These are phyloP conservation scores for Phenacoccus solenopsis DNA, from an alignment of 1,140 invertebrate species.

Conservation along the genomic window DNA sequence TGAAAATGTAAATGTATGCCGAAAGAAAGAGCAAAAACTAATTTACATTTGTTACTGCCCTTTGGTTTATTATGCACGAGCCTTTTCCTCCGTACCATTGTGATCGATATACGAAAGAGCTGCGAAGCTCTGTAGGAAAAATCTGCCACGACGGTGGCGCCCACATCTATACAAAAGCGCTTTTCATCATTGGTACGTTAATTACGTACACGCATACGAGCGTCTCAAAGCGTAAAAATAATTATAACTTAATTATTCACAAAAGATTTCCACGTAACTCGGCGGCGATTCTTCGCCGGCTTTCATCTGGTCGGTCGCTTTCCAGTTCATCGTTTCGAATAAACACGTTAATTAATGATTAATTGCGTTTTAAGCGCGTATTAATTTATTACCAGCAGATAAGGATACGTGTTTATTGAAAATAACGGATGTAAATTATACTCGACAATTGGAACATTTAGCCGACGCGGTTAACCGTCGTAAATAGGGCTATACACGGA, in stretches of 20 bases:
- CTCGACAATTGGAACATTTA: neutral
- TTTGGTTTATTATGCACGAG: no score
- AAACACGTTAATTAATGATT: constrained; percentile 3
- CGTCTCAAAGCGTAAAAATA: neutral
- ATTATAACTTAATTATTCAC: neutral
- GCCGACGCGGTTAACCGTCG: no score
- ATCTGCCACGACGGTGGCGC: neutral
- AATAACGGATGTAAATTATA: constrained; percentile 3
- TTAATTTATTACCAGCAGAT: constrained; percentile 3
- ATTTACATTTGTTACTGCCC: no score
- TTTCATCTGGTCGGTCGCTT: no score
- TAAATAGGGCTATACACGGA: neutral
- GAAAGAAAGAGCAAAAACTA: neutral
- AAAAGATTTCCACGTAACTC: neutral
- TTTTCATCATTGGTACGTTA: neutral
- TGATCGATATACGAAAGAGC: no score
- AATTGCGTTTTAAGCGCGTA: neutral
- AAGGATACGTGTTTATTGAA: constrained; percentile 2
- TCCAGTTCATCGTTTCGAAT: neutral
- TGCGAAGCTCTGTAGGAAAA: no score
- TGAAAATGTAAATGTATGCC: neutral
- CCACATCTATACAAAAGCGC: neutral
- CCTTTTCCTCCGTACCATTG: no score
- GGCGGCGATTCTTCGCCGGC: no score
- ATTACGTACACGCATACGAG: neutral